Conservation (phyloP, 2,113 vertebrate species). For the Bos javanicus region DNA sequence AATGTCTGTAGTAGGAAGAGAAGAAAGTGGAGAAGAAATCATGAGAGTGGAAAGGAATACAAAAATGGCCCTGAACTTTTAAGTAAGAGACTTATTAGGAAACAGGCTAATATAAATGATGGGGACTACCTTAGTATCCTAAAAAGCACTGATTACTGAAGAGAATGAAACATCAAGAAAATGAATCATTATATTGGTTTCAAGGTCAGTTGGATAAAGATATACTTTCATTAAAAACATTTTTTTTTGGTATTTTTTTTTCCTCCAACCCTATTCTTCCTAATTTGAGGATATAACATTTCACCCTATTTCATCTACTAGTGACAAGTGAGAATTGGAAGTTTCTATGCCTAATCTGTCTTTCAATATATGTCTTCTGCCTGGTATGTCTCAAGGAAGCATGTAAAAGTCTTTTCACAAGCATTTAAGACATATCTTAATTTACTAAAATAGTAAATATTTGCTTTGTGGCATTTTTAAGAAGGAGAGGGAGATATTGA, state of each 20-base stretch:
- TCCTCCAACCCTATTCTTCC: background rate
- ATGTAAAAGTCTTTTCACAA: background rate
- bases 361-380: background rate
- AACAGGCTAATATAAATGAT: background rate
- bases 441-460: conserved; percentile 1
- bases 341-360: background rate
- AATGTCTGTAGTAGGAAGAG: background rate
- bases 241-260: background rate
- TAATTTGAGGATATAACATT: background rate
- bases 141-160: background rate
- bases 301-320: background rate
- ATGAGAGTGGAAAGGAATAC: background rate
- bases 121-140: background rate
- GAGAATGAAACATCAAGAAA: conserved; percentile 14
- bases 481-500: background rate
- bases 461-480: background rate
- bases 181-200: conserved; percentile 5
- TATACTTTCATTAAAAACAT: background rate
- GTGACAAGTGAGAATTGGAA: background rate
- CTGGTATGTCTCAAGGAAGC: background rate
- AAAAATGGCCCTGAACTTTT: background rate
- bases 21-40: background rate
- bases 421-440: background rate
- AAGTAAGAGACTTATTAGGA: background rate
- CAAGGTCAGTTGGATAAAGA: conserved; percentile 14